These are phyloP conservation scores for Pseudochaenichthys georgianus DNA, from an alignment of 2,797 vertebrate species.

Conservation along the genomic window DNA sequence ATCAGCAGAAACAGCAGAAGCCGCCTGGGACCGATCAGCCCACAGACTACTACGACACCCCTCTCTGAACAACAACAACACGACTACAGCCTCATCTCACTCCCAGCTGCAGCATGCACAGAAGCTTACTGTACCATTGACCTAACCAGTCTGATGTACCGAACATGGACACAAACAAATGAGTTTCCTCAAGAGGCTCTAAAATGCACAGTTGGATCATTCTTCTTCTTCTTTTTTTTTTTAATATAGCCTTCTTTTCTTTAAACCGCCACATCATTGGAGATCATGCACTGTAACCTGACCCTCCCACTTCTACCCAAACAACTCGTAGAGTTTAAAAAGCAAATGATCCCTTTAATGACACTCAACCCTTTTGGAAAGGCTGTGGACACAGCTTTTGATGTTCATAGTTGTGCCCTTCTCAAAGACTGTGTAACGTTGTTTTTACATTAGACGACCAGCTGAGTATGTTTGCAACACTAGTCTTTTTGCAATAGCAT, in stretches of 20 bases:
- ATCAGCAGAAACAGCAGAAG: slow-evolving; percentile 92
- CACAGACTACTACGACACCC: slow-evolving; percentile 93
- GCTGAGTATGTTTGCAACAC: slow-evolving; percentile 80
- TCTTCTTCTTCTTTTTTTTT: slow-evolving; percentile 42
- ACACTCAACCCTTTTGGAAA: slow-evolving; percentile 72
- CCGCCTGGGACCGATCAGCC: slow-evolving; percentile 79
- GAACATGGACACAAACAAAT: slow-evolving; percentile 33
- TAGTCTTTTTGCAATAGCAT: slow-evolving; percentile 82
- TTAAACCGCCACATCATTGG: slow-evolving; percentile 46
- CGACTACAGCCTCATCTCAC: slow-evolving; percentile 39
- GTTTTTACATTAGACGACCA: slow-evolving; percentile 77
- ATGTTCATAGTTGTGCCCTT: slow-evolving; percentile 50
- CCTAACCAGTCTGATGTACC: slow-evolving; percentile 13
- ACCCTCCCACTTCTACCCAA: slow-evolving; percentile 43
- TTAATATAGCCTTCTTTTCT: slow-evolving; percentile 45
- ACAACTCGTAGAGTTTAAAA: slow-evolving; percentile 51
- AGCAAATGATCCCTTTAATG: slow-evolving; percentile 84
- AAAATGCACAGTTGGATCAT: slow-evolving; percentile 48
- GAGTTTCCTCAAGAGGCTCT: slow-evolving; percentile 43
- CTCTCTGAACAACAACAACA: slow-evolving; percentile 86
- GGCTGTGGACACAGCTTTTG: slow-evolving; percentile 44
- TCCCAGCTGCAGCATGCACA: slow-evolving; percentile 43
- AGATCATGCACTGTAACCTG: slow-evolving; percentile 63
- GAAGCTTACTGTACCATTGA: slow-evolving; percentile 5
- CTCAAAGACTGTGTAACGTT: slow-evolving; percentile 63